Evolutionary conservation across 1,140 invertebrate species (phyloP).

Genomic region (Drosophila parabipectinata): DNA sequence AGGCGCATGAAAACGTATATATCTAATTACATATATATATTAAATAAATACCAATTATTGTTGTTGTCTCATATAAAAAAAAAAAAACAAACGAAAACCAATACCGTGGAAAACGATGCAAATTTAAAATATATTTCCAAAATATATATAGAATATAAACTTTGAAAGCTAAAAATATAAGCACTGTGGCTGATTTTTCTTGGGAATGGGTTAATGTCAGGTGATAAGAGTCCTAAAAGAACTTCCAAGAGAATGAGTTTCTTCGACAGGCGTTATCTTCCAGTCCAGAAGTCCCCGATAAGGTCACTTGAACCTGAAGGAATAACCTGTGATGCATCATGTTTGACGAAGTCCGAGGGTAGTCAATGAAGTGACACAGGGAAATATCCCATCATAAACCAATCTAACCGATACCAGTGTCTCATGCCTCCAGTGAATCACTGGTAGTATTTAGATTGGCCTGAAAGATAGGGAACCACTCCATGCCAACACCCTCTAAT

Average conservation of each 20-base stretch:
- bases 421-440: conserved; percentile 9
- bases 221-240: too few relatives aligned
- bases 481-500: conserved; percentile 23
- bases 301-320: background rate
- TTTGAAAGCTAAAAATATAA: conserved; percentile 66
- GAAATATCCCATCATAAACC: background rate
- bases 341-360: background rate
- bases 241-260: background rate
- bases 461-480: conserved; percentile 15
- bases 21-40: conserved; percentile 69
- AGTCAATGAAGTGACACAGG: conserved; percentile 1
- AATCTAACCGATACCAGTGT: background rate
- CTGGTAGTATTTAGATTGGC: conserved; percentile 1
- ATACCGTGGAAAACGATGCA: conserved; percentile 37
- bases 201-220: background rate
- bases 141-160: conserved; percentile 74
- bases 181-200: background rate
- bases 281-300: conserved; percentile 2
- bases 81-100: conserved; percentile 37
- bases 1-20: conserved; percentile 51
- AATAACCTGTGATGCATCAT: conserved; percentile 7
- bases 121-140: conserved; percentile 63
- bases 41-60: conserved; percentile 80
- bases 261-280: conserved; percentile 5
- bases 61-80: conserved; percentile 74